These are phyloP conservation scores for Gephyroberyx darwinii DNA, from an alignment of 2,797 vertebrate genomes.

Conservation along the genomic window DNA sequence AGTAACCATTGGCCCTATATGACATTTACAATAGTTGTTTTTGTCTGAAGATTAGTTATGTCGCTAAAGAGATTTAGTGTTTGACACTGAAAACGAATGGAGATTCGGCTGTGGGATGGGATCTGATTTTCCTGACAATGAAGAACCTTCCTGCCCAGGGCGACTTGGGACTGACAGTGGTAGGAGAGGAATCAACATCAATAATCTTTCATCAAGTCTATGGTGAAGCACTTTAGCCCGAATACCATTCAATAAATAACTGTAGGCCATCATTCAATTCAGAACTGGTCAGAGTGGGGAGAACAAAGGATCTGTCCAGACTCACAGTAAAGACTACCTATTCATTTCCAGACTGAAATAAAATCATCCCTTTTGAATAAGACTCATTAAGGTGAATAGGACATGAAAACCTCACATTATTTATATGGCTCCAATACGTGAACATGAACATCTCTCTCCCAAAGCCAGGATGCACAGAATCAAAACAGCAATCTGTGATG, in stretches of 20 bases:
- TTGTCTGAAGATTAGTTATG: slow-evolving; percentile 75
- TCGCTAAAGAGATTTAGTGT: slow-evolving; percentile 80
- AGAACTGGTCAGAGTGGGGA: slow-evolving; percentile 62
- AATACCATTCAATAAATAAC: slow-evolving; percentile 82
- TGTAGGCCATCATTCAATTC: slow-evolving; percentile 77
- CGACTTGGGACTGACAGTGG: slow-evolving; percentile 75
- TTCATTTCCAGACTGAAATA: slow-evolving; percentile 16
- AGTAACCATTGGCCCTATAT: slow-evolving; percentile 56
- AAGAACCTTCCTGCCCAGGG: slow-evolving; percentile 78
- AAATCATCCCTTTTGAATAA: neutral
- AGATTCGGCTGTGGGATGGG: slow-evolving; percentile 73
- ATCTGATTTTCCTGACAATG: slow-evolving; percentile 82
- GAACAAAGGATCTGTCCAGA: slow-evolving; percentile 29
- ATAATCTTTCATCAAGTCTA: slow-evolving; percentile 86
- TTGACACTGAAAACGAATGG: slow-evolving; percentile 73
- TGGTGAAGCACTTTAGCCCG: slow-evolving; percentile 72
- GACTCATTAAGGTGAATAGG: neutral
- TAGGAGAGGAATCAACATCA: slow-evolving; percentile 83
- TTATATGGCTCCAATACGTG: neutral
- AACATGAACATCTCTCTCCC: neutral
- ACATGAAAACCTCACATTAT: no score
- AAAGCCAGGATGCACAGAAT: neutral
- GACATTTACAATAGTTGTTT: slow-evolving; percentile 66
- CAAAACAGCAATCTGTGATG: neutral
- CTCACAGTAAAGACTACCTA: neutral